Percentiles rank a stretch among this genome's conserved stretches.
phyloP scores from a whole-genome alignment of 2,113 vertebrate species.

The Pavo muticus region DNA sequence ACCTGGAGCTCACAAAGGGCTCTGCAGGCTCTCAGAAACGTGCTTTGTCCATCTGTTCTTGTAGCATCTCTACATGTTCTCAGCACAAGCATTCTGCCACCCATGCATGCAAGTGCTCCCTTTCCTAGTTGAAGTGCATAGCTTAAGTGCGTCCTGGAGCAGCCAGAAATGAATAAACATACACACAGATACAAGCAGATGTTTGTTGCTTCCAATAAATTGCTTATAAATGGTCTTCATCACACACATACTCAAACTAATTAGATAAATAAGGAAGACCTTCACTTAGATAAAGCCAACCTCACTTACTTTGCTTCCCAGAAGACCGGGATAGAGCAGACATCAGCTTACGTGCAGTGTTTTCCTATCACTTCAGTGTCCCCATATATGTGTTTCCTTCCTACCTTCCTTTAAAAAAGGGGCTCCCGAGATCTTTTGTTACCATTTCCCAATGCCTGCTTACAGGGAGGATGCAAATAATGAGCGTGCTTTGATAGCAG shows the following conservation, averaged over 20 bases:
- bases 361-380: background rate
- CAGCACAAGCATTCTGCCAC: background rate
- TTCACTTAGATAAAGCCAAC: background rate
- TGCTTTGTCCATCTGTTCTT: background rate
- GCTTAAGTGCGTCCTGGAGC: rapidly evolving
- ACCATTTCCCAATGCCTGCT: background rate
- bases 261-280: background rate
- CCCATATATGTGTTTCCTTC: rapidly evolving
- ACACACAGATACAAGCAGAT: background rate
- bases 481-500: background rate
- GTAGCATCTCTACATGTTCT: too few relatives aligned
- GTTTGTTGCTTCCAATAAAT: background rate
- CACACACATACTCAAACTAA: background rate
- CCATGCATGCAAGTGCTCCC: background rate
- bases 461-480: background rate
- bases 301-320: background rate
- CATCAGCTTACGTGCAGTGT: rapidly evolving
- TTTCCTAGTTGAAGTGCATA: rapidly evolving
- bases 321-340: background rate
- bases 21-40: background rate
- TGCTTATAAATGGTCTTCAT: background rate
- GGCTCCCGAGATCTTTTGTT: background rate
- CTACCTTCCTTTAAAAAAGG: background rate
- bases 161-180: too few relatives aligned
- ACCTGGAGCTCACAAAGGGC: background rate